Conservation (phyloP, 2,888 invertebrate genomes). For the Dichetophora obliterata region DNA sequence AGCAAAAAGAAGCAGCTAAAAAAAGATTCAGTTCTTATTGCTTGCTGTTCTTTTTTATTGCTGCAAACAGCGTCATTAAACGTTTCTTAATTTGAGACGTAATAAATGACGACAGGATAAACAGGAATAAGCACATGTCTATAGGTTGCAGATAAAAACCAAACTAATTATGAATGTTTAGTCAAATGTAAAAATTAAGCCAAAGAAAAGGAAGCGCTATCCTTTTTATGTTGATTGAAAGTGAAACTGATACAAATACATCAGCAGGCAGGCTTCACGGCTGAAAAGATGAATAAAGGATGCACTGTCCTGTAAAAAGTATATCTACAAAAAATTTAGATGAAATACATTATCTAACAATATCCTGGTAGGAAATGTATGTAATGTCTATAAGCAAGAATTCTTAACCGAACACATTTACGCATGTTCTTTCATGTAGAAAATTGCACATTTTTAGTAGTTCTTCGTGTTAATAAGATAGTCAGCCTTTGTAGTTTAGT, state of each 20-base stretch:
- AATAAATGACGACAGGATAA: slow-evolving; percentile 4
- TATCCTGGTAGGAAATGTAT: neutral
- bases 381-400: neutral
- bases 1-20: neutral
- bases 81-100: slow-evolving; percentile 17
- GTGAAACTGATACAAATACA: slow-evolving; percentile 4
- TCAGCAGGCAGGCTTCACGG: neutral
- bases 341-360: neutral
- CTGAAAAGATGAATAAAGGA: slow-evolving; percentile 7
- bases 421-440: slow-evolving; percentile 29
- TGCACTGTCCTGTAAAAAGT: neutral
- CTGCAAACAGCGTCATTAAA: slow-evolving; percentile 2
- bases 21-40: no score
- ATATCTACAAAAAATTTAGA: neutral
- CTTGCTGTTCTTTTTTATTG: neutral
- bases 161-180: slow-evolving; percentile 20
- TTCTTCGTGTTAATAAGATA: no score
- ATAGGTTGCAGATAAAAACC: neutral
- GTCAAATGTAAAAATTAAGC: slow-evolving; percentile 20
- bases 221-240: neutral
- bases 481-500: no score
- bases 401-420: neutral
- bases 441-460: slow-evolving; percentile 34
- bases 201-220: neutral
- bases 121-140: neutral